Evolutionary conservation across 1,140 invertebrate species (phyloP), one percentile per base, ranked within the genome.

Genomic region (Hyles vespertilio): DNA sequence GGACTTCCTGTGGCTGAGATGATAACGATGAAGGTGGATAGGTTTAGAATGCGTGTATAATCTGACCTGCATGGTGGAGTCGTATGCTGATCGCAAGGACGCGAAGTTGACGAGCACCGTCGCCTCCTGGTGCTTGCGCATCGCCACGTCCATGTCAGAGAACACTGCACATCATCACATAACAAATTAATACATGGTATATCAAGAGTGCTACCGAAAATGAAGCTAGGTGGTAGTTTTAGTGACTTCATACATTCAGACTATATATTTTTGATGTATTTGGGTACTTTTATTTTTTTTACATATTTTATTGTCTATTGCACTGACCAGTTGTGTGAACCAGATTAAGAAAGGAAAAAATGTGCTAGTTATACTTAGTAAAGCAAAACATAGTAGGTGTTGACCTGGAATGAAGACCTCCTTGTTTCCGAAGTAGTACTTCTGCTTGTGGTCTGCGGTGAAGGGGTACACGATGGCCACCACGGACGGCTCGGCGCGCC

Each of bases 381-480:
- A 2, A 2, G 22, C 2, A 22, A 10, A n/a, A n/a, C 5, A 48
- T 11, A n/a, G 12, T 11, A 51, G 10, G 3, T 2, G 5, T 62
- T 81, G 66, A 91, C 91, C 91, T 12, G 95, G 95, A 81, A 99
- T 95, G 5, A 99, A 92, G 48, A 99, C 95, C 75, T 99, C 98
- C 81, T 99, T 99, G 87, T 99, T 98, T 1, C 98, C 99, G 96
- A 98, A 99, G 81, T 99, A 99, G 90, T 98, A 99, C 89, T 99
- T 99, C 84, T 99, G 98, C 78, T 99, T 99, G 81, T 99, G 98
- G 90, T 99, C 98, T 1, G 98, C 98, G 3, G 98, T 99, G 84
- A 98, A 99, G 3, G 99, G 99, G 90, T 99, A 99, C 9, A 99
- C 97, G 77, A 99, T 96, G 34, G 98, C 98, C 3, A 96, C 97